A percentile compares a stretch with the other conserved stretches of the same genome.
These are phyloP conservation scores for Phyllopteryx taeniolatus DNA, from an alignment of 2,113 vertebrate species.

Conservation along the genomic window DNA sequence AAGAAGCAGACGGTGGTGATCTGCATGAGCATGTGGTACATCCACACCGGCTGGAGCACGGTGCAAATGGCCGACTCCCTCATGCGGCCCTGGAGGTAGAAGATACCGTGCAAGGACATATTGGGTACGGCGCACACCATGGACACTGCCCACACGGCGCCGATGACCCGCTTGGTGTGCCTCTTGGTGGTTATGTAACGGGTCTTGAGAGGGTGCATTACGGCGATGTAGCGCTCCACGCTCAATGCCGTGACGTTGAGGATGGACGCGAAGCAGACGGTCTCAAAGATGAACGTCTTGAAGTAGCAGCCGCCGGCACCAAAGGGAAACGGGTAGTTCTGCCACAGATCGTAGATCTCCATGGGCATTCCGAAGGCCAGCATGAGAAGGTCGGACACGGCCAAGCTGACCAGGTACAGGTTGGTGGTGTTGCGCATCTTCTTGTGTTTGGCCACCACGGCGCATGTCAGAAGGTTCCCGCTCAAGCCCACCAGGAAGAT, in stretches of 20 bases:
- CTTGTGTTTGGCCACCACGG: conserved; percentile 73
- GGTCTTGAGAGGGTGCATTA: conserved; percentile 75
- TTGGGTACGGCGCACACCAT: conserved; percentile 75
- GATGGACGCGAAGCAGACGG: conserved; percentile 77
- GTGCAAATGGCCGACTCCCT: conserved; percentile 76
- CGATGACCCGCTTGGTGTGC: conserved; percentile 71
- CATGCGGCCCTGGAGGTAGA: conserved; percentile 67
- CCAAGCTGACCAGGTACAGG: conserved; percentile 76
- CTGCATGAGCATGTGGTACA: conserved; percentile 78
- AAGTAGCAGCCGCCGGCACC: conserved; percentile 75
- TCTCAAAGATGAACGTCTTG: conserved; percentile 78
- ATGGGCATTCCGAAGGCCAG: conserved; percentile 77
- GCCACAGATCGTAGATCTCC: conserved; percentile 78
- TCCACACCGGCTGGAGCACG: conserved; percentile 74
- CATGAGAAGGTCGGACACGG: conserved; percentile 73
- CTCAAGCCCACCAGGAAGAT: conserved; percentile 73
- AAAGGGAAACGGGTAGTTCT: conserved; percentile 79
- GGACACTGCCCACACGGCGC: conserved; percentile 63
- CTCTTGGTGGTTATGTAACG: conserved; percentile 72
- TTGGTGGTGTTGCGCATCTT: conserved; percentile 79
- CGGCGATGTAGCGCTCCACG: conserved; percentile 76
- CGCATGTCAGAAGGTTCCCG: conserved; percentile 77
- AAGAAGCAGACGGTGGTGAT: conserved; percentile 77
- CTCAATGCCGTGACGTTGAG: conserved; percentile 77
- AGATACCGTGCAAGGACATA: conserved; percentile 74